Evolutionary conservation across 2,113 vertebrate species (phyloP), one percentile per base, ranked within the genome.

Genomic region (Chamaetylas fuelleborni): DNA sequence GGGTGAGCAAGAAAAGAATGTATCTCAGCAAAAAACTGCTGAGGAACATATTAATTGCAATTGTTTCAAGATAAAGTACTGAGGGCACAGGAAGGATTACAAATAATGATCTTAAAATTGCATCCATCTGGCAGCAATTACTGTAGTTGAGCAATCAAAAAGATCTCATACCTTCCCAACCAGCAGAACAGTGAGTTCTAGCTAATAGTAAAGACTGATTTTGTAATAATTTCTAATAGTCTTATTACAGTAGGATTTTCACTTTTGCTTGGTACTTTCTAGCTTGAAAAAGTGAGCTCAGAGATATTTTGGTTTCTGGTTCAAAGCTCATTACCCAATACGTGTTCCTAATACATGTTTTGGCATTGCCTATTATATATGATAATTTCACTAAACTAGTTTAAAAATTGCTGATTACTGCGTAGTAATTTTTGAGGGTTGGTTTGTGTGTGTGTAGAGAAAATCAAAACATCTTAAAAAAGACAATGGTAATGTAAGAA

Each of bases 71-170:
- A 89, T 79, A 91, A 93, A 85, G 83, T 74, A 95, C 34, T 79
- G 22, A 78, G 54, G 42, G 61, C 28, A 65, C 57, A 65, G 90
- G 78, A 78, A 96, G 16, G 28, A 87, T 90, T 95, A n/a, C 57
- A 86, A 97, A 85, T 90, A 87, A 95, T 90, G 65, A 36, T 34
- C 57, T 95, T 65, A 73, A 97, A 93, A 95, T 79, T 94, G 31
- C 60, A 48, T 74, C 82, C 53, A 88, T 96, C 58, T 97, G 93
- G 45, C 73, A 96, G 36, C 72, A 70, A 94, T 96, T 93, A 95
- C 53, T 62, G 69, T 67, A 92, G 66, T 22, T 72, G 69, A 94
- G 70, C 66, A 77, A 92, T 62, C 38, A 16, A 50, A 83, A 80
- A 83, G 80, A 43, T 29, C 19, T 66, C 79, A 65, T 86, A 84